Percentiles rank a stretch among this genome's conserved stretches.
Conservation (phyloP, 2,113 vertebrate species). For the Oreochromis niloticus region DNA sequence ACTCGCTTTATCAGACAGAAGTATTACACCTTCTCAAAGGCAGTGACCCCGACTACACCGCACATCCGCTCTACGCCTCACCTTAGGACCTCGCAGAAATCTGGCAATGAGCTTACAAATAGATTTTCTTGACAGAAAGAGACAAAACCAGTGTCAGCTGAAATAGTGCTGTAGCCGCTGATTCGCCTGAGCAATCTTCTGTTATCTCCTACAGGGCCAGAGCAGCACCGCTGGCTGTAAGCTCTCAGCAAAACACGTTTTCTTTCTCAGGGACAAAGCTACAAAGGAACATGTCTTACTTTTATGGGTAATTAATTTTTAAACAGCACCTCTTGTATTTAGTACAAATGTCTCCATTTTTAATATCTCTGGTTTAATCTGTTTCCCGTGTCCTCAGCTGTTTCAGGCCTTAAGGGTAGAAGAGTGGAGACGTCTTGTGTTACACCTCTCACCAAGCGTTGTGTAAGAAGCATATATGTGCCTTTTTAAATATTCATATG, state of each 20-base stretch:
- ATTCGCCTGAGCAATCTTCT: slow-evolving; percentile 17
- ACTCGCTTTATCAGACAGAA: neutral
- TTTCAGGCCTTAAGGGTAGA: neutral
- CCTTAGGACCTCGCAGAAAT: neutral
- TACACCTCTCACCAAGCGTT: neutral
- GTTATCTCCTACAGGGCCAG: slow-evolving; percentile 10
- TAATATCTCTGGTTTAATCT: slow-evolving; percentile 1
- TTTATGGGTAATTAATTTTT: slow-evolving; percentile 59
- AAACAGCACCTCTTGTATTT: slow-evolving; percentile 2
- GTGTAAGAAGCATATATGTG: neutral
- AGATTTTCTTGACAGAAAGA: slow-evolving; percentile 27
- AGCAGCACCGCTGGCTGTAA: neutral
- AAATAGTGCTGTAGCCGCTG: slow-evolving; percentile 29
- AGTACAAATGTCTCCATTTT: neutral
- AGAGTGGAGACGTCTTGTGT: neutral
- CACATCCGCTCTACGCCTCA: neutral
- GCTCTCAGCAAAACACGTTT: neutral
- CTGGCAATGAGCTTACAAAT: neutral
- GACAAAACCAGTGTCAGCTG: slow-evolving; percentile 45
- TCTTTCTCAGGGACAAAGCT: neutral
- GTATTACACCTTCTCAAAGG: neutral
- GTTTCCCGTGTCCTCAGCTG: neutral
- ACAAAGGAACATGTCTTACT: slow-evolving; percentile 40
- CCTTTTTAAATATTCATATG: neutral
- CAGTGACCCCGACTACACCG: neutral